Base-by-base conservation (phyloP, 2,888 invertebrate species). In the Seladonia tumulorum region DNA sequence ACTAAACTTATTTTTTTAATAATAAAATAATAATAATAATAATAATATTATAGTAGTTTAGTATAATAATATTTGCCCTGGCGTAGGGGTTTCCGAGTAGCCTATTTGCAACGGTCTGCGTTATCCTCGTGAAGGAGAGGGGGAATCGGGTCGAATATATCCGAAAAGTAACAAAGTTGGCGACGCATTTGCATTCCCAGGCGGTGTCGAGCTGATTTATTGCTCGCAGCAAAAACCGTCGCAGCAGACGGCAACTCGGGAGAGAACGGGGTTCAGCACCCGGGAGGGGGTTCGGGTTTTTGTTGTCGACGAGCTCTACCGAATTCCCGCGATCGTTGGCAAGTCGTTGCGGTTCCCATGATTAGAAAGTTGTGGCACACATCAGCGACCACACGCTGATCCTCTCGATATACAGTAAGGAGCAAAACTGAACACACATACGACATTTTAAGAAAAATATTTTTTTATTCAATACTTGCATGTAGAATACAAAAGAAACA, bases 191-290 rank as follows among this genome's bases (percentile, higher is more conserved):
- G 68, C 68, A 68, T 68, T 68, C 68, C 35, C 14, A 2, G 39
- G 39, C 39, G 72, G 49, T 42, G 63, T 66, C 57, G 71, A 16
- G 74, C 66, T 83, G 83, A 83, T 83, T 79, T 83, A 83, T 79
- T 71, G 29, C 71, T 22, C 39, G 29, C 35, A 5, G 35, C 39
- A 68, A 66, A 29, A 66, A 66, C 18, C 66, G 8, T 66, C 66
- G 10, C 66, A 5, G 66, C 66, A 66, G 66, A 29, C 35, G 66
- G 66, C 66, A 16, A 16, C 66, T 35, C 57, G 14, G 25, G 5
- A 5, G 16, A 29, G 53, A 22, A 22, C 12, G 60, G 25, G 60
- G 25, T 29, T 29, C 1, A n/a, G 42, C 81, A 73, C 35, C 70
- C 63, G n/a, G 57, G n/a, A n/a, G n/a, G n/a, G 49, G 25, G 53